Percentiles rank a stretch among this genome's conserved stretches.
phyloP scores from a whole-genome alignment of 2,113 vertebrate species.

The Maccullochella peelii region DNA sequence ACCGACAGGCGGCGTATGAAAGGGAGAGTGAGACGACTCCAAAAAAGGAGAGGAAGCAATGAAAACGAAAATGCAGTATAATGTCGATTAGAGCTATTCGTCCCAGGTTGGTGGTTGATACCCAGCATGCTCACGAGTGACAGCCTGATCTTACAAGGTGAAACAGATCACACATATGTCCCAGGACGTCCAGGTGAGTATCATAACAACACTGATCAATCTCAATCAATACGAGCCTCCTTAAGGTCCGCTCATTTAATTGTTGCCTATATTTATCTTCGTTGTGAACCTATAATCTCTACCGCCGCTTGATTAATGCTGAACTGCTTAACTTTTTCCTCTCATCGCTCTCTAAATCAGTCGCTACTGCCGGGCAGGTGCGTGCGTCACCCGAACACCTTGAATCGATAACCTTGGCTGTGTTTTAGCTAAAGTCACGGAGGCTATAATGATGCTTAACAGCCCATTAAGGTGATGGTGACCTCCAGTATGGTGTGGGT shows the following conservation, averaged over 20 bases:
- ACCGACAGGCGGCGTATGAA: neutral
- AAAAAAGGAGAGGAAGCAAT: neutral
- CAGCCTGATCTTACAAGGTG: conserved; percentile 46
- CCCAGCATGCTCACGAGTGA: conserved; percentile 2
- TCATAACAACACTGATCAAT: conserved; percentile 68
- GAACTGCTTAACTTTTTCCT: neutral
- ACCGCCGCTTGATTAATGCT: conserved; percentile 19
- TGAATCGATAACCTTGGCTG: conserved; percentile 70
- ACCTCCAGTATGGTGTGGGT: conserved; percentile 25
- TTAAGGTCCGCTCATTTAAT: conserved; percentile 43
- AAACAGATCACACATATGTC: conserved; percentile 50
- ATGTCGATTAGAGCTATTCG: conserved; percentile 1
- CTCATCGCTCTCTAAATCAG: conserved; percentile 33
- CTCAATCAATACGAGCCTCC: conserved; percentile 61
- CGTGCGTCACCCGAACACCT: conserved; percentile 44
- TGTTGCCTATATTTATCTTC: conserved; percentile 25
- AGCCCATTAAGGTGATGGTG: conserved; percentile 76
- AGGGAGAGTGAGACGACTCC: neutral
- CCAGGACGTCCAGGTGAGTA: conserved; percentile 32
- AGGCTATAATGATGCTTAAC: conserved; percentile 66
- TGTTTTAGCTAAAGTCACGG: conserved; percentile 67
- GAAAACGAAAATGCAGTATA: neutral
- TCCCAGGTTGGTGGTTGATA: conserved; percentile 32
- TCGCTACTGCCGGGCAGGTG: no score
- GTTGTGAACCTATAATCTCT: conserved; percentile 19